phyloP scores from a whole-genome alignment of 2,888 invertebrate species.

The Parelbella ahira region DNA sequence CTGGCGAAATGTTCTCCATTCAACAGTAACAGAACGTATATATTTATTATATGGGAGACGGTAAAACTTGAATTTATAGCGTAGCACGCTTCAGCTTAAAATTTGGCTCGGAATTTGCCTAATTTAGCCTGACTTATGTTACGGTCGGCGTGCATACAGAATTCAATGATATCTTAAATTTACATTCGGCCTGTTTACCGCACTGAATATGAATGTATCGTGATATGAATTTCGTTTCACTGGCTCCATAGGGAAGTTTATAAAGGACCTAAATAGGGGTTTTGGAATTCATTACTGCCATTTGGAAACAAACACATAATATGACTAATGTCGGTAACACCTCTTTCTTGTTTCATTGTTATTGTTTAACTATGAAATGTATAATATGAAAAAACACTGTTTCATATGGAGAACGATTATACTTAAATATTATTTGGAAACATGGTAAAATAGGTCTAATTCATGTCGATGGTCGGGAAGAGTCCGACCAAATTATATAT shows the following conservation, averaged over 20 bases:
- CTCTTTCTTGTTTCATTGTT: too few species aligned
- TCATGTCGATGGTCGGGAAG: too few species aligned
- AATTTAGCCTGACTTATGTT: constrained; percentile 40
- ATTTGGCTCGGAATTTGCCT: constrained; percentile 35
- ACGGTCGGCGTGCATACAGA: constrained; percentile 28
- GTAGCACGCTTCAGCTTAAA: constrained; percentile 35
- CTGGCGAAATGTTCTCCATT: constrained; percentile 16
- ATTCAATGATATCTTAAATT: constrained; percentile 34
- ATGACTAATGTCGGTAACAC: too few species aligned
- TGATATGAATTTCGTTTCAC: constrained; percentile 2
- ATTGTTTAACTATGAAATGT: too few species aligned
- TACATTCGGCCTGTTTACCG: constrained; percentile 27
- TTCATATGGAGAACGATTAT: too few species aligned
- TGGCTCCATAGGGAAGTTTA: not conserved
- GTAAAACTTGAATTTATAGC: constrained; percentile 35
- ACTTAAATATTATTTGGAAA: too few species aligned
- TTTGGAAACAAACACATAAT: too few species aligned
- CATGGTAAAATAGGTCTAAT: too few species aligned
- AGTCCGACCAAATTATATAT: too few species aligned
- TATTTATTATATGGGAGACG: constrained; percentile 25
- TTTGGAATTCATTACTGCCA: too few species aligned
- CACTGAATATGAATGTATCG: constrained; percentile 10
- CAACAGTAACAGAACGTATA: constrained; percentile 18
- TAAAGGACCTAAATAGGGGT: not conserved
- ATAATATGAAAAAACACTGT: too few species aligned